Conservation (phyloP, 2,888 invertebrate genomes). For the Brassicogethes aeneus region DNA sequence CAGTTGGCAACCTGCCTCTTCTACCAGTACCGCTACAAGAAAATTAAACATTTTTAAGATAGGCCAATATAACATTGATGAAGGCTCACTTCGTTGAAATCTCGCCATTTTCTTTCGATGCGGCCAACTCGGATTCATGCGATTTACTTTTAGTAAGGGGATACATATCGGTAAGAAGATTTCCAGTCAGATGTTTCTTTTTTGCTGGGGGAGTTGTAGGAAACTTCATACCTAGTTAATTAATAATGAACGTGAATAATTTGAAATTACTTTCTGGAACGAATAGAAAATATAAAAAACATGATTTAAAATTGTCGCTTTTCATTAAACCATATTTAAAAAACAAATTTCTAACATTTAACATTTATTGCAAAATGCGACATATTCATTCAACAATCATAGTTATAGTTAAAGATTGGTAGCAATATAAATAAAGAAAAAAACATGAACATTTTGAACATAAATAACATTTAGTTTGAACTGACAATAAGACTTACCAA, state of each 20-base stretch:
- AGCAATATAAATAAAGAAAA: too few species aligned
- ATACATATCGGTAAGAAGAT: conserved; percentile 45
- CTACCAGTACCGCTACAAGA: conserved; percentile 32
- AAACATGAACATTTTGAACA: too few species aligned
- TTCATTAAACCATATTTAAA: background rate
- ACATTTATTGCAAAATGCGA: too few species aligned
- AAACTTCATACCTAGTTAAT: conserved; percentile 51
- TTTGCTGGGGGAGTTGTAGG: conserved; percentile 77
- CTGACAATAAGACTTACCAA: too few species aligned
- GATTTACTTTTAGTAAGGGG: conserved; percentile 84
- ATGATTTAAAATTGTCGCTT: too few species aligned
- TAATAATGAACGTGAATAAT: too few species aligned
- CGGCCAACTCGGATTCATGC: conserved; percentile 82
- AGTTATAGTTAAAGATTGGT: too few species aligned
- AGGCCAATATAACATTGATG: conserved; percentile 3
- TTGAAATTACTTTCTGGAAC: too few species aligned
- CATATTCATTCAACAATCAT: too few species aligned
- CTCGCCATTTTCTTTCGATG: conserved; percentile 46
- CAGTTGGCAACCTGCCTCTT: conserved; percentile 50
- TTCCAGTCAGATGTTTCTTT: conserved; percentile 54
- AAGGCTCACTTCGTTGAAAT: conserved; percentile 19
- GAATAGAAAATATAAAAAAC: too few species aligned
- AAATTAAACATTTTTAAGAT: conserved; percentile 8
- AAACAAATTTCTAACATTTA: background rate
- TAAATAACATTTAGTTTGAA: too few species aligned